Evolutionary conservation across 2,888 invertebrate species (phyloP).

Genomic region (Cerceris ruficornis): DNA sequence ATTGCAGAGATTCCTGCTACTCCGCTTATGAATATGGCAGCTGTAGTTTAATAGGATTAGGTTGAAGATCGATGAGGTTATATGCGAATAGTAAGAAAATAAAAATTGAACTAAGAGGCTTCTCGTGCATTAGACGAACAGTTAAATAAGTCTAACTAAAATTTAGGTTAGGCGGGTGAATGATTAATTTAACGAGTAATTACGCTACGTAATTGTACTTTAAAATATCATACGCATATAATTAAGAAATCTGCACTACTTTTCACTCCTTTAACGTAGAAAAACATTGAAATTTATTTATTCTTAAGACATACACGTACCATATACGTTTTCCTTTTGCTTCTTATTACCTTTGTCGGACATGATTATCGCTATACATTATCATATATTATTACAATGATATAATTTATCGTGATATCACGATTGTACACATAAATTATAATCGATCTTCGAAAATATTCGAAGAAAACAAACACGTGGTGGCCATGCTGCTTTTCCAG

Average conservation of each 20-base stretch:
- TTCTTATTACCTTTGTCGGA: conserved; percentile 39
- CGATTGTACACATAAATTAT: not conserved
- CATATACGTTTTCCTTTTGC: conserved; percentile 67
- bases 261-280: not conserved
- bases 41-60: conserved; percentile 79
- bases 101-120: not conserved
- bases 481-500: not conserved
- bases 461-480: not conserved
- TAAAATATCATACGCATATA: not conserved
- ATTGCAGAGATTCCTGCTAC: conserved; percentile 91
- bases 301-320: conserved; percentile 59
- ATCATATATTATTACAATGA: conserved; percentile 1
- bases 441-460: not conserved
- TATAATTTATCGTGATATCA: not conserved
- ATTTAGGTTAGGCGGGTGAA: too few relatives aligned
- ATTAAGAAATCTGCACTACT: not conserved
- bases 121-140: too few relatives aligned
- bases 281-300: not conserved
- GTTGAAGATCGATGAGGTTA: not conserved
- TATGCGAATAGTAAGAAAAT: not conserved
- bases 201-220: conserved; percentile 83
- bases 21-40: conserved; percentile 87
- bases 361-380: conserved; percentile 25
- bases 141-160: too few relatives aligned
- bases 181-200: too few relatives aligned